phyloP scores from a whole-genome alignment of 2,888 invertebrate species.

The Melanophora roralis region DNA sequence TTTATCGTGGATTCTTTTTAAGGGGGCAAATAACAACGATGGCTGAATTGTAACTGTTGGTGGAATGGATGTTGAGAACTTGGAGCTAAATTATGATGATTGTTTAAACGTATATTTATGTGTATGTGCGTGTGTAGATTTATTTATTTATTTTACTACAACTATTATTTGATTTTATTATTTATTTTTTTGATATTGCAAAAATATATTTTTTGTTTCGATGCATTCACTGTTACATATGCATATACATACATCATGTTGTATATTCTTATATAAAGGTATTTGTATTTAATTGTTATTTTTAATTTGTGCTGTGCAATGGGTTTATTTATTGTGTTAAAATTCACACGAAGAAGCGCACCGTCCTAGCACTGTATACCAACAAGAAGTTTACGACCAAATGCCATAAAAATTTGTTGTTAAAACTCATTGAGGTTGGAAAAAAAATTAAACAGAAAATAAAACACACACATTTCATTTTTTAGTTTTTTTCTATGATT shows the following conservation, averaged over 20 bases:
- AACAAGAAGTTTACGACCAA: constrained; percentile 78
- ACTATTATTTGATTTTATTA: constrained; percentile 35
- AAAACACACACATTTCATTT: constrained; percentile 17
- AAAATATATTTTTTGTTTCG: constrained; percentile 10
- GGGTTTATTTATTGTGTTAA: constrained; percentile 58
- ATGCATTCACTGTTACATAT: too few relatives aligned
- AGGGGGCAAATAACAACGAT: constrained; percentile 11
- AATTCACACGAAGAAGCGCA: constrained; percentile 70
- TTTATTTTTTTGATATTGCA: constrained; percentile 9
- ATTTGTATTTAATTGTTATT: constrained; percentile 41
- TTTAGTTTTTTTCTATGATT: constrained; percentile 14
- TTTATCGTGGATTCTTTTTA: neutral
- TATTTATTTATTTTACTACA: constrained; percentile 16
- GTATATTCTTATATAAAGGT: too few relatives aligned
- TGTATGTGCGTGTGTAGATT: neutral
- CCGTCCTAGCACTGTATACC: constrained; percentile 71
- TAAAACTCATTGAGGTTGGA: constrained; percentile 72
- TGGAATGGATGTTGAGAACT: neutral
- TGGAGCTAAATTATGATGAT: constrained; percentile 1
- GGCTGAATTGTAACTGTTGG: constrained; percentile 3
- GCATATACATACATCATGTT: too few relatives aligned
- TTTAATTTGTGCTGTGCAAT: constrained; percentile 34
- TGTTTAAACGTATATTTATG: constrained; percentile 7
- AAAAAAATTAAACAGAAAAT: constrained; percentile 46
- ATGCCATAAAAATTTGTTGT: constrained; percentile 77